Evolutionary conservation across 2,888 invertebrate genomes (phyloP).

Genomic region (Dexiosoma caninum): DNA sequence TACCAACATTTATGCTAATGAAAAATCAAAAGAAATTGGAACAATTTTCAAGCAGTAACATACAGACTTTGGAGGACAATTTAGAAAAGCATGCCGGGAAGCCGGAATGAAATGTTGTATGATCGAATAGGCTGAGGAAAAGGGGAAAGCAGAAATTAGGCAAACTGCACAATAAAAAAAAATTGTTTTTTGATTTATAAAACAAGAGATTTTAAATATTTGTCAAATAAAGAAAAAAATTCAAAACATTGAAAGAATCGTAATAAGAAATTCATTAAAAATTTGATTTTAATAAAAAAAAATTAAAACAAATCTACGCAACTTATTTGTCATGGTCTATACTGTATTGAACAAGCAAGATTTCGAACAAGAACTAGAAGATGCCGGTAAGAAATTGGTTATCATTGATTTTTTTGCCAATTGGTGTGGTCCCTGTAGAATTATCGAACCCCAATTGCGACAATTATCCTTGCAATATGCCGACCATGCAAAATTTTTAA

Average conservation of each 20-base stretch:
- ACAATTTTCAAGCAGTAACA: constrained; percentile 88
- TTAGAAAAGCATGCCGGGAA: constrained; percentile 79
- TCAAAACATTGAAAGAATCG: neutral
- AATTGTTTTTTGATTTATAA: neutral
- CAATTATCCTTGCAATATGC: constrained; percentile 82
- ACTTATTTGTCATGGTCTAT: constrained; percentile 65
- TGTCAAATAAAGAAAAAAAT: neutral
- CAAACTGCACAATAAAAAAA: neutral
- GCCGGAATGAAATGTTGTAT: neutral
- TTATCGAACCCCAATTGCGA: constrained; percentile 89
- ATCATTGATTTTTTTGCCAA: constrained; percentile 93
- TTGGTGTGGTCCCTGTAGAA: constrained; percentile 95
- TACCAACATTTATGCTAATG: constrained; percentile 94
- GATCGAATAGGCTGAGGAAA: neutral
- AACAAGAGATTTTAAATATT: neutral
- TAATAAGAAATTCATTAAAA: neutral
- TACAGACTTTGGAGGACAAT: constrained; percentile 83
- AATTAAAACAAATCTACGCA: neutral
- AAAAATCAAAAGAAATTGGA: constrained; percentile 84
- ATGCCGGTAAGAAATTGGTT: constrained; percentile 88
- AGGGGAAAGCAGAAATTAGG: neutral
- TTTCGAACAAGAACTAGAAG: constrained; percentile 83
- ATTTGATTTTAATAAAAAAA: neutral
- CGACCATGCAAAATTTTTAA: constrained; percentile 79
- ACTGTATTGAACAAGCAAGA: constrained; percentile 79